Base-by-base conservation (phyloP, 2,888 invertebrate genomes). In the Vesta saturnalis region DNA sequence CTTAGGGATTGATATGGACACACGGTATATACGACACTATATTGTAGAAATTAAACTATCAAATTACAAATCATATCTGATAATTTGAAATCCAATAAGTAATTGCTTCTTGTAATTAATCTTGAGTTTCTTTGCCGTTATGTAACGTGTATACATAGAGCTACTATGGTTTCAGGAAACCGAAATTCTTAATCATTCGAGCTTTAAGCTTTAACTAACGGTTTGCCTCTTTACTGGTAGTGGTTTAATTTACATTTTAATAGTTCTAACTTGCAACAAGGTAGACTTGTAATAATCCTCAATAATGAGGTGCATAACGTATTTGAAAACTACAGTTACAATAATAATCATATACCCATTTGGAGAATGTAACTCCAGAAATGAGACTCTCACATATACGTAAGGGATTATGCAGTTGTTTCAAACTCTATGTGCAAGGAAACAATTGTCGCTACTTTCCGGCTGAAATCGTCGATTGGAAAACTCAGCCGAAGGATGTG, bases 371-470 rank as follows among this genome's bases (percentile, higher is more conserved):
- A n/a, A n/a, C n/a, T n/a, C n/a, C n/a, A n/a, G n/a, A n/a, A n/a
- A n/a, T n/a, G n/a, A n/a, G n/a, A n/a, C n/a, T 43, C 43, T 43
- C n/a, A 52, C 21, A 18, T 12, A 12, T 19, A 4, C 12, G 4
- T n/a, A 3, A 3, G 19, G 18, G 52, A 52, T 52, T 52, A 52
- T 21, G 19, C 1, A 15, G 15, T 49, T 49, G 49, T 49, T 49
- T 8, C 49, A 49, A 49, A 49, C 15, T 49, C 23, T 23, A 56
- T 68, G 39, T n/a, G 39, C 2, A 1, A 39, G 61, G 74, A 71
- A 73, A 73, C 72, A 59, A 59, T 62, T 64, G 64, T 64, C 71
- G 70, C 70, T 69, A 60, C 64, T 69, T 72, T 70, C 71, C 72
- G 72, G 65, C 22, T 58, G 60, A 61, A 57, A 47, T 72, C 69